Evolutionary conservation across 2,888 invertebrate species (phyloP).

Genomic region (Dolichomitus sp.): DNA sequence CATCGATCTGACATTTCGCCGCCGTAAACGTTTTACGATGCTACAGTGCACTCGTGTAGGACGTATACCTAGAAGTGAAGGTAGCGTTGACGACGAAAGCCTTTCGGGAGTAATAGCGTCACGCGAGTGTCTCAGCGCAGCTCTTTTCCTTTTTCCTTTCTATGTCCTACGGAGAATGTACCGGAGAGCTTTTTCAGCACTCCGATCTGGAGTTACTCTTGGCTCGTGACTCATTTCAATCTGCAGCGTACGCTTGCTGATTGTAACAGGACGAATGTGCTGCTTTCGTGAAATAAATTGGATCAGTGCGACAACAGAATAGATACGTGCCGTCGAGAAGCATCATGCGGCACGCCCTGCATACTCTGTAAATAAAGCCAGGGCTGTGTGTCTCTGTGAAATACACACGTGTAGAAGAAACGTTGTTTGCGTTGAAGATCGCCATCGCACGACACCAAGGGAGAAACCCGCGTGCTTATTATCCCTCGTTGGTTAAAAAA

Average conservation of each 20-base stretch:
- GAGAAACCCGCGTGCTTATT: conserved; percentile 65
- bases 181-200: background rate
- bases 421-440: conserved; percentile 67
- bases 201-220: conserved; percentile 23
- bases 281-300: conserved; percentile 62
- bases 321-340: conserved; percentile 51
- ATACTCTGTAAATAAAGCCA: conserved; percentile 41
- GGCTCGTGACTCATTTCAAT: conserved; percentile 61
- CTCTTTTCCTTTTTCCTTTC: conserved; percentile 19
- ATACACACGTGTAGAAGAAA: conserved; percentile 12
- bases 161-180: background rate
- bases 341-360: conserved; percentile 31
- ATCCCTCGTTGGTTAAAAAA: conserved; percentile 38
- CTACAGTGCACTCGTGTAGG: conserved; percentile 16
- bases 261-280: conserved; percentile 38
- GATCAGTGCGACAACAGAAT: conserved; percentile 48
- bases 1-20: conserved; percentile 66
- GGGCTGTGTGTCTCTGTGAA: background rate
- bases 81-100: conserved; percentile 15
- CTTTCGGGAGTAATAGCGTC: conserved; percentile 54
- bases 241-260: conserved; percentile 39
- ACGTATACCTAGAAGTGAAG: background rate
- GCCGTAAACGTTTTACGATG: conserved; percentile 65
- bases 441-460: conserved; percentile 55
- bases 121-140: conserved; percentile 45